Conservation (phyloP, 2,797 vertebrate species). For the Alosa sapidissima region DNA sequence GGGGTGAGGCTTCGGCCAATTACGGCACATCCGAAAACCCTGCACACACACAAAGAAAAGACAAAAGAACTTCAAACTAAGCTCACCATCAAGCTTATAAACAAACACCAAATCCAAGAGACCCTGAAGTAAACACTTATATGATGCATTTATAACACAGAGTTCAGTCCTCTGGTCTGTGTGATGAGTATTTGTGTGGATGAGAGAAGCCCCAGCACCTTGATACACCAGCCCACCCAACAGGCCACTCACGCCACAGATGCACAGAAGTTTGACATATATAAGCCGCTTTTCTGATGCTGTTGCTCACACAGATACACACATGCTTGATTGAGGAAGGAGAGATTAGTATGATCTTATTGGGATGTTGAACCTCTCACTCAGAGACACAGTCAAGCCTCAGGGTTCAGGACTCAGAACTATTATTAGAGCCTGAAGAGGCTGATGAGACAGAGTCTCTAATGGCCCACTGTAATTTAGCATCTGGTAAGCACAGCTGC, state of each 20-base stretch:
- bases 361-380: constrained; percentile 31
- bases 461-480: constrained; percentile 71
- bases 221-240: neutral
- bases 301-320: neutral
- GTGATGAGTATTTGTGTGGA: neutral
- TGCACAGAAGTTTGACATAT: no score
- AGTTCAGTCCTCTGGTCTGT: neutral
- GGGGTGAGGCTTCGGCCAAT: constrained; percentile 62
- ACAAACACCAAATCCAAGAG: neutral
- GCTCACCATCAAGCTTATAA: neutral
- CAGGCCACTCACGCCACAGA: neutral
- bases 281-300: no score
- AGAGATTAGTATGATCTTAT: constrained; percentile 40
- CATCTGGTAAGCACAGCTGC: constrained; percentile 71
- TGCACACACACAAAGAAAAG: constrained; percentile 45
- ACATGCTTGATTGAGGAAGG: neutral
- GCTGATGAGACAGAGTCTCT: constrained; percentile 55
- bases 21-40: constrained; percentile 87
- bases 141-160: neutral
- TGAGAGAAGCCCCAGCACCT: neutral
- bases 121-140: neutral
- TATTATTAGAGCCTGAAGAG: constrained; percentile 69
- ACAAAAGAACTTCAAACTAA: neutral
- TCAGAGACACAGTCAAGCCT: constrained; percentile 45
- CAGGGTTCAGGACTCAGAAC: constrained; percentile 46